phyloP scores from a whole-genome alignment of 2,113 vertebrate genomes.

The Cottus gobio region DNA sequence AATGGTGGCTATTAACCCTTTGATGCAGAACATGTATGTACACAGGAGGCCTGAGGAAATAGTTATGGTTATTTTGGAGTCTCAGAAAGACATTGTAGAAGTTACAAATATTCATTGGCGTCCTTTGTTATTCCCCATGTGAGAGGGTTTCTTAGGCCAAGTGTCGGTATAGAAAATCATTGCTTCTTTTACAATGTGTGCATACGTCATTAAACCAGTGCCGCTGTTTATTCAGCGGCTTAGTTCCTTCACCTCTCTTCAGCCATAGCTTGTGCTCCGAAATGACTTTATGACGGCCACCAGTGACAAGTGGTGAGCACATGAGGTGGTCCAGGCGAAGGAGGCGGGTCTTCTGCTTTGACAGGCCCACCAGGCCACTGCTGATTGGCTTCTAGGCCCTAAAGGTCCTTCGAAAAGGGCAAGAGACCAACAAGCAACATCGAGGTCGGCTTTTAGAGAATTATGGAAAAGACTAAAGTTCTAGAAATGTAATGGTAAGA shows the following conservation, averaged over 20 bases:
- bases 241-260: constrained; percentile 75
- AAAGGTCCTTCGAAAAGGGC: constrained; percentile 50
- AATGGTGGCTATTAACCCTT: constrained; percentile 84
- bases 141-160: constrained; percentile 9
- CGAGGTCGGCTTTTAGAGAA: constrained; percentile 6
- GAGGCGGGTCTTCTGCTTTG: constrained; percentile 73
- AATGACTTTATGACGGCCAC: constrained; percentile 89
- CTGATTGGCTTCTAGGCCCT: constrained; percentile 59
- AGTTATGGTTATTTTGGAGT: background rate
- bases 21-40: constrained; percentile 56
- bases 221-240: constrained; percentile 89
- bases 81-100: too few species aligned
- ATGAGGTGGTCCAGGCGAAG: constrained; percentile 49
- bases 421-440: constrained; percentile 12
- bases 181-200: constrained; percentile 87
- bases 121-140: background rate
- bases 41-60: constrained; percentile 69
- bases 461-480: background rate
- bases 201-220: constrained; percentile 86
- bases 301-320: constrained; percentile 83
- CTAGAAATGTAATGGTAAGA: constrained; percentile 23
- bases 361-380: constrained; percentile 60
- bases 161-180: constrained; percentile 78
- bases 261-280: constrained; percentile 75
- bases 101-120: background rate